Evolutionary conservation across 2,113 vertebrate species (phyloP).

Genomic region (Uria aalge): DNA sequence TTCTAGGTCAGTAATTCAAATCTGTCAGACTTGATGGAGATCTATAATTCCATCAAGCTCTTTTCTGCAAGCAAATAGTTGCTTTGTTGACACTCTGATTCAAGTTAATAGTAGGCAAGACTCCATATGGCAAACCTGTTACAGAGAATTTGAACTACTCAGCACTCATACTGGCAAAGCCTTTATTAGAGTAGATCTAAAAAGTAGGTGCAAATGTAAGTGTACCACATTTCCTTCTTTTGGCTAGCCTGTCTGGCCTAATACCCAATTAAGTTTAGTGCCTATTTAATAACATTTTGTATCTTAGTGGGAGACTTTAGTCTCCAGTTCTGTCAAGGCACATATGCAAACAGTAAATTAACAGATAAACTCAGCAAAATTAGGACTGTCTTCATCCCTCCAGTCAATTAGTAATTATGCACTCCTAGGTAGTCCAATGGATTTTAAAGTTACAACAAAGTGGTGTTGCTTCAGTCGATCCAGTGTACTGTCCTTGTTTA

Average conservation of each 20-base stretch:
- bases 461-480: not conserved
- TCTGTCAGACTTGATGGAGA: not conserved
- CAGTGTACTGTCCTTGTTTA: not conserved
- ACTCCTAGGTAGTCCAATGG: not conserved
- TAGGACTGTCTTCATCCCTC: not conserved
- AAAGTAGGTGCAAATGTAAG: not conserved
- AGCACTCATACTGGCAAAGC: not conserved
- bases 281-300: not conserved
- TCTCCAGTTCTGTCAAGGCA: not conserved
- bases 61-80: not conserved
- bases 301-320: not conserved
- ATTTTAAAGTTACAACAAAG: not conserved
- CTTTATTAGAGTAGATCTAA: not conserved
- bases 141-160: not conserved
- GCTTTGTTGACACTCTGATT: not conserved
- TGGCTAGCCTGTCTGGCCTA: not conserved
- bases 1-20: conserved; percentile 13
- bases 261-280: not conserved
- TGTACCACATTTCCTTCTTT: not conserved
- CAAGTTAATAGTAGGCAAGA: not conserved
- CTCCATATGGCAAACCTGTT: not conserved
- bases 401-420: not conserved
- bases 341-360: not conserved
- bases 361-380: not conserved
- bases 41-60: not conserved